These are phyloP conservation scores for Collichthys lucidus DNA, from an alignment of 2,113 vertebrate species.

Conservation along the genomic window DNA sequence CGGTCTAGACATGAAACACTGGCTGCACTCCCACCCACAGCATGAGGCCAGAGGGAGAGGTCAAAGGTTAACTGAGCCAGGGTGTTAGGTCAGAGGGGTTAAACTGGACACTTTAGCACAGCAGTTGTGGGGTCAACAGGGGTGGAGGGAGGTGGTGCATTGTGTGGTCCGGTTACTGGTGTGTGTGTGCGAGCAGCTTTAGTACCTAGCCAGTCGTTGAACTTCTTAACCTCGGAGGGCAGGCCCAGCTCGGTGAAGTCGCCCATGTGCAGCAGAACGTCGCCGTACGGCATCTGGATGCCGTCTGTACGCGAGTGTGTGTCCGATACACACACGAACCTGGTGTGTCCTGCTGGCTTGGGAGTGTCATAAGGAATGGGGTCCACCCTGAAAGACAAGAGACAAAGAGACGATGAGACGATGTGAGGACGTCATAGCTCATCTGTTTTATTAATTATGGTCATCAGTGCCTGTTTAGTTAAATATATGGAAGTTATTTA, in stretches of 20 bases:
- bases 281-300: constrained; percentile 99
- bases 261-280: constrained; percentile 97
- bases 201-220: constrained; percentile 99
- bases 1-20: constrained; percentile 18
- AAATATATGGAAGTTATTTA: not conserved
- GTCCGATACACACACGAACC: constrained; percentile 98
- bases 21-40: constrained; percentile 42
- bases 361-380: constrained; percentile 97
- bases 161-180: constrained; percentile 63
- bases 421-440: not conserved
- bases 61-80: constrained; percentile 76
- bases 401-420: not conserved
- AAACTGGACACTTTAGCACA: constrained; percentile 76
- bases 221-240: constrained; percentile 99
- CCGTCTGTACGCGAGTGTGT: constrained; percentile 99
- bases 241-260: constrained; percentile 99
- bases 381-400: constrained; percentile 92
- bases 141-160: not conserved
- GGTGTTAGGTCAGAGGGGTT: constrained; percentile 72
- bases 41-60: constrained; percentile 55
- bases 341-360: constrained; percentile 97
- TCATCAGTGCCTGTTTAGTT: not conserved
- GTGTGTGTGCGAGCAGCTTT: constrained; percentile 36
- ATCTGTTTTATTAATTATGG: not conserved
- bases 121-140: constrained; percentile 49